Percentiles rank a stretch among this genome's conserved stretches.
Conservation (phyloP, 2,888 invertebrate species). For the Athetis lepigone region DNA sequence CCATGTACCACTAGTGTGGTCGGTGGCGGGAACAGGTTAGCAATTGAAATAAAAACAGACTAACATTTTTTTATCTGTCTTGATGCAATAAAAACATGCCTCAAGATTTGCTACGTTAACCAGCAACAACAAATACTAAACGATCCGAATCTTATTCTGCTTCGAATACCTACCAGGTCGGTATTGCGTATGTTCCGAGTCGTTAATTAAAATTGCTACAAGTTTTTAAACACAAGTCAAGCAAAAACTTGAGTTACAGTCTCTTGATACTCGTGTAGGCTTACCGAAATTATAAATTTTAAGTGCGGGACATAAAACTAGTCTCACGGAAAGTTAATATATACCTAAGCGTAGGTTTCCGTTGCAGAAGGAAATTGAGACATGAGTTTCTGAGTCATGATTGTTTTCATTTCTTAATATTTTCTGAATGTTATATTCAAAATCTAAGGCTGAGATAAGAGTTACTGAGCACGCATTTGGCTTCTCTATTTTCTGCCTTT, state of each 20-base stretch:
- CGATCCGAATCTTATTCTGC: slow-evolving; percentile 50
- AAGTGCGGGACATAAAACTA: slow-evolving; percentile 10
- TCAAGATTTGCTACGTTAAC: background rate
- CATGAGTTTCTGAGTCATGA: background rate
- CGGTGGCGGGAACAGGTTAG: too few relatives aligned
- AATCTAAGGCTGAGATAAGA: background rate
- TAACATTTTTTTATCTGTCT: background rate
- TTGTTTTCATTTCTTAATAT: background rate
- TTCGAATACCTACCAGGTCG: slow-evolving; percentile 54
- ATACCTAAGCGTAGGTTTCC: background rate
- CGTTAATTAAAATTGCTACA: slow-evolving; percentile 57
- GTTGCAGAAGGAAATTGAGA: background rate
- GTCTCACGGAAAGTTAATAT: slow-evolving; percentile 1
- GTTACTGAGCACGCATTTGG: too few relatives aligned
- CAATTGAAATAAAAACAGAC: too few relatives aligned
- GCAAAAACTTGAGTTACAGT: slow-evolving; percentile 56
- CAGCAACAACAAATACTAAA: slow-evolving; percentile 15
- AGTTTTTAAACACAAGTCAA: slow-evolving; percentile 54
- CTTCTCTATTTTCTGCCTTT: too few relatives aligned
- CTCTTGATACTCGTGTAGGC: slow-evolving; percentile 28
- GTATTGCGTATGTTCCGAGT: slow-evolving; percentile 57
- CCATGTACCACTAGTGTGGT: too few relatives aligned
- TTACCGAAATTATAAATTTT: slow-evolving; percentile 31
- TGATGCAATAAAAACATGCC: background rate
- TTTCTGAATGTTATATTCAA: background rate